Conservation (phyloP, 2,797 vertebrate species). For the Halcyon smyrnensis region DNA sequence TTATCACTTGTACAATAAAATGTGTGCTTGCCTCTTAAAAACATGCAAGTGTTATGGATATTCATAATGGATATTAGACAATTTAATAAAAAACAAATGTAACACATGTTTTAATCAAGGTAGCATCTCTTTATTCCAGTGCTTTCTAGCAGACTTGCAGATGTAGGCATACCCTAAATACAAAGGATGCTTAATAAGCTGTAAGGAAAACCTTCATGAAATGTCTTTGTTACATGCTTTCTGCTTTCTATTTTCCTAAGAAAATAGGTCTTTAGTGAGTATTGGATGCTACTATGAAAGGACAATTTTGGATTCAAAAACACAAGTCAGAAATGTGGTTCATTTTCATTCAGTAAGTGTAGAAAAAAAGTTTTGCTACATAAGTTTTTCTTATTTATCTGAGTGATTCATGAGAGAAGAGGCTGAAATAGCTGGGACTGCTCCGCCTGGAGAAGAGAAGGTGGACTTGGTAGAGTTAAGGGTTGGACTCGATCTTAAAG, state of each 20-base stretch:
- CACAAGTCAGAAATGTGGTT: not conserved
- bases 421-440: not conserved
- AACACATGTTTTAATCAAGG: not conserved
- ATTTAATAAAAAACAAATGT: too few relatives aligned
- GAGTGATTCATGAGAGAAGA: not conserved
- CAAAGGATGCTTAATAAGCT: rapidly evolving
- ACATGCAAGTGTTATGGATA: not conserved
- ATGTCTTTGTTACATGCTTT: not conserved
- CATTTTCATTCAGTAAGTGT: not conserved
- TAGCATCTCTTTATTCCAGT: not conserved
- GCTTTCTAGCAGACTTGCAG: not conserved
- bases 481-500: too few relatives aligned
- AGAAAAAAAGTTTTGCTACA: not conserved
- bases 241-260: not conserved
- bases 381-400: not conserved
- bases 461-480: too few relatives aligned
- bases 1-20: rapidly evolving
- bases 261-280: not conserved
- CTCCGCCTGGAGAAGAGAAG: not conserved
- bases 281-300: not conserved
- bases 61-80: too few relatives aligned
- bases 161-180: not conserved
- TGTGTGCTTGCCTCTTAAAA: not conserved
- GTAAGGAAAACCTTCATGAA: not conserved
- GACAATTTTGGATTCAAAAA: not conserved